Evolutionary conservation across 2,113 vertebrate species (phyloP).

Genomic region (Dunckerocampus dactyliophorus): DNA sequence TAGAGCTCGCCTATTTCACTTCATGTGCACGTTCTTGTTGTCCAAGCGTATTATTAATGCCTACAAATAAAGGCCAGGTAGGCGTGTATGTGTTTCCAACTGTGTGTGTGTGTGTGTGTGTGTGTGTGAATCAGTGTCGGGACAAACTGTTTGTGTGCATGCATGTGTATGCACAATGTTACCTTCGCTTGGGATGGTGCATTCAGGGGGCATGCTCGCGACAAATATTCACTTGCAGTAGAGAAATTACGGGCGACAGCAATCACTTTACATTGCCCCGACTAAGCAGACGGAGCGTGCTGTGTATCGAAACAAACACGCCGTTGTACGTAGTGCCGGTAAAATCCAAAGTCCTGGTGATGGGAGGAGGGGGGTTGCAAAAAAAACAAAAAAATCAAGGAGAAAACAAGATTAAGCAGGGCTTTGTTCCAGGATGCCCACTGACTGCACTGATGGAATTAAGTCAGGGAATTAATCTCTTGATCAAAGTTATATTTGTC

Average conservation of each 20-base stretch:
- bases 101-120: conserved; percentile 1
- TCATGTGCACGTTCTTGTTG: conserved; percentile 24
- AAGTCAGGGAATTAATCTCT: conserved; percentile 54
- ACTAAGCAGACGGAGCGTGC: conserved; percentile 63
- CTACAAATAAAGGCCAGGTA: conserved; percentile 46
- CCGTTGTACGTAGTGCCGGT: conserved; percentile 23
- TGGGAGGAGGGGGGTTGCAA: neutral
- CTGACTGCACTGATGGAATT: conserved; percentile 44
- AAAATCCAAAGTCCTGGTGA: conserved; percentile 12
- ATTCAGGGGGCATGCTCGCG: conserved; percentile 15
- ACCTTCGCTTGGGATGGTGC: conserved; percentile 36
- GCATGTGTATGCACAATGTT: conserved; percentile 24
- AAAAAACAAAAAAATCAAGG: conserved; percentile 8
- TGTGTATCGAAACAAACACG: conserved; percentile 46
- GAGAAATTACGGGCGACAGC: conserved; percentile 65
- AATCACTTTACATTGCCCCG: conserved; percentile 68
- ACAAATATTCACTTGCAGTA: conserved; percentile 50
- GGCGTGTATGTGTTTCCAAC: conserved; percentile 12
- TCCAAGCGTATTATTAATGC: conserved; percentile 33
- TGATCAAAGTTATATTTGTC: conserved; percentile 42
- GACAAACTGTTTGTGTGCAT: conserved; percentile 12
- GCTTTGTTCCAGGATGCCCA: conserved; percentile 26
- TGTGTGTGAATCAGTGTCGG: conserved; percentile 4
- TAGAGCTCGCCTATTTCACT: conserved; percentile 40
- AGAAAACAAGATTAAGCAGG: conserved; percentile 53